Percentiles rank a stretch among this genome's conserved stretches.
Evolutionary conservation across 1,140 invertebrate species (phyloP).

Genomic region (Saccostrea cuccullata): DNA sequence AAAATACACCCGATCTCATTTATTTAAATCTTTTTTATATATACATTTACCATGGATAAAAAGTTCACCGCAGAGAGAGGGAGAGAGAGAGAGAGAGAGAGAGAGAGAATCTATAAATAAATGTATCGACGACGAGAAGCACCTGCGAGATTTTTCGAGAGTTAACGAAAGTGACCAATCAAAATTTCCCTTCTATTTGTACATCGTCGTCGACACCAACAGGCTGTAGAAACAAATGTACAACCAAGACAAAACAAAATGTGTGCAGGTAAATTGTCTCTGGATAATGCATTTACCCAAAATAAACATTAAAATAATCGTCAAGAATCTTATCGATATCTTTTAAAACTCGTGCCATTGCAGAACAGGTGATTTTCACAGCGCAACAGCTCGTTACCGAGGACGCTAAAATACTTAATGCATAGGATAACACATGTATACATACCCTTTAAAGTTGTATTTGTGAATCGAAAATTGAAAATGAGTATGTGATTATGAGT

Average conservation of each 20-base stretch:
- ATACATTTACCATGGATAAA: no score
- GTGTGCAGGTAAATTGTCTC: not conserved
- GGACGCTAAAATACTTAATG: not conserved
- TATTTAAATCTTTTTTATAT: no score
- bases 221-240: slow-evolving; percentile 14
- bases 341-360: not conserved
- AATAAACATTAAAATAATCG: not conserved
- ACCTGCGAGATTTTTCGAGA: slow-evolving; percentile 20
- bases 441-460: no score
- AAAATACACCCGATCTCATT: no score
- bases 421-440: no score
- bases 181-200: slow-evolving; percentile 29
- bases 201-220: slow-evolving; percentile 36
- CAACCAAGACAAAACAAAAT: not conserved
- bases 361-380: not conserved
- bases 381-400: not conserved
- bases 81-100: no score
- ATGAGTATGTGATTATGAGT: no score
- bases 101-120: not conserved
- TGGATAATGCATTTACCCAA: not conserved
- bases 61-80: no score
- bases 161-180: slow-evolving; percentile 32
- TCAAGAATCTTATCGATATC: not conserved
- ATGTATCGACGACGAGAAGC: not conserved
- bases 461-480: no score